Conservation (phyloP, 2,113 vertebrate genomes). For the Herpailurus yagouaroundi region DNA sequence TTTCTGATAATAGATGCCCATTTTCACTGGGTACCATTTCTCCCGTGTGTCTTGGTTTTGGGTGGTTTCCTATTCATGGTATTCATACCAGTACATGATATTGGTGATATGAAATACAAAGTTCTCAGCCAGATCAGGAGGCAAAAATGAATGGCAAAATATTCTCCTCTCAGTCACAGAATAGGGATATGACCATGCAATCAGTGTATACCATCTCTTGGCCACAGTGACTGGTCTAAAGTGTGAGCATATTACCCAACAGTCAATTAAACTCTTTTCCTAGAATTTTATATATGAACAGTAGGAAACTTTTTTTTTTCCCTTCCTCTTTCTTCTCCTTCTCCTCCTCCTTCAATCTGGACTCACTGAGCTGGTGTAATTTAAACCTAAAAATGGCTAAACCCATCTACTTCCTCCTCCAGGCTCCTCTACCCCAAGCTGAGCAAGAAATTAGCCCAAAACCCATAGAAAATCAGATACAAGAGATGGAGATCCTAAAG, state of each 20-base stretch:
- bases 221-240: background rate
- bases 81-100: background rate
- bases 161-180: background rate
- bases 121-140: background rate
- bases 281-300: background rate
- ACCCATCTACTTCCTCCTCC: background rate
- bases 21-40: background rate
- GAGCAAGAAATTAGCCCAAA: background rate
- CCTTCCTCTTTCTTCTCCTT: background rate
- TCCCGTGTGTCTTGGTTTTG: background rate
- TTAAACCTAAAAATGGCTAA: background rate
- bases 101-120: background rate
- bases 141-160: background rate
- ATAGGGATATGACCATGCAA: background rate
- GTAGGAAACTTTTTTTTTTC: background rate
- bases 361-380: background rate
- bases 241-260: background rate
- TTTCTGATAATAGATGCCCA: background rate
- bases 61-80: rapidly evolving
- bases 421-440: background rate
- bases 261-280: background rate
- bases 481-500: background rate
- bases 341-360: background rate
- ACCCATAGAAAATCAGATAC: background rate
- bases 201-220: background rate